Percentiles rank a stretch among this genome's conserved stretches.
Conservation (phyloP, 2,797 vertebrate species). For the Spatula clypeata region DNA sequence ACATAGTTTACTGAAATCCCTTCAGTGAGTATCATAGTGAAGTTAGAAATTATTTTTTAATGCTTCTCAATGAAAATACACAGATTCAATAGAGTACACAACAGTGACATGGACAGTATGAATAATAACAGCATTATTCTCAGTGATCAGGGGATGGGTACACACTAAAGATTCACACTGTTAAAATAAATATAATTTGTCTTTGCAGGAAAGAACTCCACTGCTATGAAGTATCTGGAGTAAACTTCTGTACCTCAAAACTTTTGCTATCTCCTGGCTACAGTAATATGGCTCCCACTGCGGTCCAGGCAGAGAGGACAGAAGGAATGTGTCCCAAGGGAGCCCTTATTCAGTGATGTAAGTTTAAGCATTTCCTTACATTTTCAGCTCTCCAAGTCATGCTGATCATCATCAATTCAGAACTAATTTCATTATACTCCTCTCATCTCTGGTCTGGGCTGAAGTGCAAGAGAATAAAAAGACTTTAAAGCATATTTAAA, state of each 20-base stretch:
- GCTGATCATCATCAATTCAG: not conserved
- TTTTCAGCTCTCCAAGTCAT: not conserved
- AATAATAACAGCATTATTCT: not conserved
- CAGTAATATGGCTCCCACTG: not conserved
- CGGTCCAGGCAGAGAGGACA: not conserved
- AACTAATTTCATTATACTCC: not conserved
- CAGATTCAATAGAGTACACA: not conserved
- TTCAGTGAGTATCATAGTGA: not conserved
- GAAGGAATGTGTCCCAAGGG: not conserved
- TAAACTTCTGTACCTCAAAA: not conserved
- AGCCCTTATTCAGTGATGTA: not conserved
- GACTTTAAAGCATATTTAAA: not conserved
- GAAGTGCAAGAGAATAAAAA: not conserved
- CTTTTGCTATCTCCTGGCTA: fast-evolving
- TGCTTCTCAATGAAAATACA: not conserved
- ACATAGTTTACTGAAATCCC: not conserved
- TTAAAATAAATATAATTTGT: not conserved
- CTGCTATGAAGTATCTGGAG: not conserved
- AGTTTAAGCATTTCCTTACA: not conserved
- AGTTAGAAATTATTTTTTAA: not conserved
- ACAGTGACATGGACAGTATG: not conserved
- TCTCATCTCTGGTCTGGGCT: not conserved
- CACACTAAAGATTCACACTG: not conserved
- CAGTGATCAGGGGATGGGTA: not conserved
- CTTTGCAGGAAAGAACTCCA: not conserved